Conservation (phyloP, 2,113 vertebrate species). For the Puma concolor region DNA sequence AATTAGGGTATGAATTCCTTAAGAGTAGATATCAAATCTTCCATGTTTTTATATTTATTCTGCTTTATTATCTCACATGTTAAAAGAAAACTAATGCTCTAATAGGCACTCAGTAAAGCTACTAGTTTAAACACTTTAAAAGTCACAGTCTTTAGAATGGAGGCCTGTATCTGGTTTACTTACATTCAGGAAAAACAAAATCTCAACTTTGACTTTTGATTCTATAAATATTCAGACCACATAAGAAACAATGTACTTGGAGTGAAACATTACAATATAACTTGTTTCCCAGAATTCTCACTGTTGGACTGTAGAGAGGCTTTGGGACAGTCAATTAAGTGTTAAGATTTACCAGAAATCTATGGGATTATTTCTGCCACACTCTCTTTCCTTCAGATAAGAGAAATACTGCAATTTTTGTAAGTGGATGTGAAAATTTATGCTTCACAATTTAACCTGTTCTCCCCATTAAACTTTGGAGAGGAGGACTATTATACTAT, state of each 20-base stretch:
- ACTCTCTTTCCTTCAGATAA: not conserved
- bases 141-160: not conserved
- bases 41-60: not conserved
- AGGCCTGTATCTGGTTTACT: not conserved
- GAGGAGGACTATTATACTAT: not conserved
- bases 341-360: not conserved
- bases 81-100: slow-evolving; percentile 18
- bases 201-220: slow-evolving; percentile 7
- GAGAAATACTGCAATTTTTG: slow-evolving; percentile 34
- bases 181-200: not conserved
- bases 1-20: slow-evolving; percentile 40
- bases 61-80: not conserved
- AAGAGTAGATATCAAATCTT: not conserved
- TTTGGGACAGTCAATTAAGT: not conserved
- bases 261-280: not conserved
- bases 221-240: not conserved
- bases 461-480: slow-evolving; percentile 27
- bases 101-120: not conserved
- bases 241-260: not conserved
- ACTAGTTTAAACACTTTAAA: not conserved
- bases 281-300: slow-evolving; percentile 1
- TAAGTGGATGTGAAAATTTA: slow-evolving; percentile 4
- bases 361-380: not conserved
- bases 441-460: slow-evolving; percentile 23
- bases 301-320: not conserved